A percentile compares a stretch with the other conserved stretches of the same genome.
phyloP scores from a whole-genome alignment of 1,140 invertebrate genomes.

The Maniola jurtina region DNA sequence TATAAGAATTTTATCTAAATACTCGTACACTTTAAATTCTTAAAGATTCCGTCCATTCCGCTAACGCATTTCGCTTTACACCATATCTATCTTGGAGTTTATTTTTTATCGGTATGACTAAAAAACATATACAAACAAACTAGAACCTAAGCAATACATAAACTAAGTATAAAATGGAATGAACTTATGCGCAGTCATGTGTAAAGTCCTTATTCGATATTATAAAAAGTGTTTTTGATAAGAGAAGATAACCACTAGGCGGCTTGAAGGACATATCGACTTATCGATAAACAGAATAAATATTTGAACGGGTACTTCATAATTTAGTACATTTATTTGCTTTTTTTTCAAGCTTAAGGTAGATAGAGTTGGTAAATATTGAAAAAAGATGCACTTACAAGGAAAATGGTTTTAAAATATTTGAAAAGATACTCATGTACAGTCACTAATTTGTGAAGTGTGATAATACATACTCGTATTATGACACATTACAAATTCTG shows the following conservation, averaged over 20 bases:
- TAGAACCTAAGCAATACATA: neutral
- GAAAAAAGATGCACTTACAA: no score
- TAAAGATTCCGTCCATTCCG: no score
- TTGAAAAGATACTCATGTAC: no score
- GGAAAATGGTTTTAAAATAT: no score
- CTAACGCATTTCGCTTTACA: neutral
- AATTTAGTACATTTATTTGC: neutral
- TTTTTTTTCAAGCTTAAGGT: no score
- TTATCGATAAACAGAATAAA: slow-evolving; percentile 25
- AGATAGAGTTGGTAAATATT: no score
- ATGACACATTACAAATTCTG: no score
- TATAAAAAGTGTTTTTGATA: slow-evolving; percentile 25
- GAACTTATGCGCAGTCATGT: neutral
- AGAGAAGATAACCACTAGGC: slow-evolving; percentile 25
- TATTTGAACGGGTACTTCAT: slow-evolving; percentile 10
- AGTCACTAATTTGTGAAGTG: no score
- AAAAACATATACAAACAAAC: neutral
- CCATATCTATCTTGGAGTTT: neutral
- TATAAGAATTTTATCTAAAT: no score
- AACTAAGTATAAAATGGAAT: neutral
- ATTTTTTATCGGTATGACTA: neutral
- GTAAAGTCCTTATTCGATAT: slow-evolving; percentile 1
- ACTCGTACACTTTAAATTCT: no score
- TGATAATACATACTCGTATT: no score
- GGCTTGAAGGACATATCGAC: slow-evolving; percentile 31